A percentile compares a stretch with the other conserved stretches of the same genome.
These are phyloP conservation scores for Minunthozetes semirufus DNA, from an alignment of 2,888 invertebrate species.

Conservation along the genomic window DNA sequence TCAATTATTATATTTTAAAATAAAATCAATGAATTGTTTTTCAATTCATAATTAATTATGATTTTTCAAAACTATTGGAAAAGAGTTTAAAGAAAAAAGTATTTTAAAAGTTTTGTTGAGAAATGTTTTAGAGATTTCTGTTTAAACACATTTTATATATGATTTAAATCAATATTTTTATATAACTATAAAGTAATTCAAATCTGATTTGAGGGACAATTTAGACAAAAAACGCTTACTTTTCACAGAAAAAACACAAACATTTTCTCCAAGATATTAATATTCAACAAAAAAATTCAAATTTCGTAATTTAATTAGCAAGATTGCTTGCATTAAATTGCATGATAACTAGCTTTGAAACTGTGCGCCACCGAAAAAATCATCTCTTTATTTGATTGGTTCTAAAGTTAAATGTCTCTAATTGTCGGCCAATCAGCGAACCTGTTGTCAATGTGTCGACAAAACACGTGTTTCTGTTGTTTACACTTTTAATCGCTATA, in stretches of 20 bases:
- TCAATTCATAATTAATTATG: no score
- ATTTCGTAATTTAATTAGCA: no score
- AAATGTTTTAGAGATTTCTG: no score
- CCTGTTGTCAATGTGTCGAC: not conserved
- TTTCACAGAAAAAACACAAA: no score
- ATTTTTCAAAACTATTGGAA: not conserved
- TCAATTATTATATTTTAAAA: conserved; percentile 15
- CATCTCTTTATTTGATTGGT: not conserved
- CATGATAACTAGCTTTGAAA: not conserved
- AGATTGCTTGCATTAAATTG: not conserved
- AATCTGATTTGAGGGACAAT: no score
- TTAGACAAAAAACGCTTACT: no score
- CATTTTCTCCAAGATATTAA: no score
- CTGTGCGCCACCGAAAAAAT: conserved; percentile 8
- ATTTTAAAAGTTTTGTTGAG: no score
- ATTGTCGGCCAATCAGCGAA: not conserved
- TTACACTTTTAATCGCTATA: not conserved
- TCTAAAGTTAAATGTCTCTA: not conserved
- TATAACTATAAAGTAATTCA: no score
- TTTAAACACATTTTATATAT: no score
- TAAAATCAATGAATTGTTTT: not conserved
- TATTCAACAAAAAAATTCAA: no score
- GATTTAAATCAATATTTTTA: no score
- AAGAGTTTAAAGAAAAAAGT: not conserved
- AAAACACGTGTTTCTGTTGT: not conserved